These are phyloP conservation scores for Lapara coniferarum DNA, from an alignment of 2,888 invertebrate species.

Conservation along the genomic window DNA sequence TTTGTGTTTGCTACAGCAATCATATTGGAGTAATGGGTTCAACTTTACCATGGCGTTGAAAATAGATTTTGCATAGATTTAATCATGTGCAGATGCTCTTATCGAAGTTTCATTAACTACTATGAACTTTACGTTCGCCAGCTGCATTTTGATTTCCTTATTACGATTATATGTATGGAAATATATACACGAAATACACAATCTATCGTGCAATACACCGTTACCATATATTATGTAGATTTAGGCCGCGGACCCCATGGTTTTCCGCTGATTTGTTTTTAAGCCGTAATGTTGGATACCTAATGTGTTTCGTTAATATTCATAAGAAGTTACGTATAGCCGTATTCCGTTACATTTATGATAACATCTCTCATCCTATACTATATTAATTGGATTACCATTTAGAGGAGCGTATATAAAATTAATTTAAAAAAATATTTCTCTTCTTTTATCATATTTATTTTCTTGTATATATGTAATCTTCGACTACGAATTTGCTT, in stretches of 20 bases:
- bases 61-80: too few species aligned
- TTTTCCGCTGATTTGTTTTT: constrained; percentile 25
- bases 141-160: background rate
- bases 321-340: constrained; percentile 7
- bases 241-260: background rate
- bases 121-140: background rate
- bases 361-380: background rate
- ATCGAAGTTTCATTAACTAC: background rate
- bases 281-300: constrained; percentile 15
- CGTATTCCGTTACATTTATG: constrained; percentile 9
- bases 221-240: constrained; percentile 3
- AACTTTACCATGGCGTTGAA: too few species aligned
- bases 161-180: background rate
- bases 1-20: too few species aligned
- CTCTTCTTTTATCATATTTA: background rate
- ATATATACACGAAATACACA: background rate
- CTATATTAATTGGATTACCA: too few species aligned
- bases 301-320: constrained; percentile 27
- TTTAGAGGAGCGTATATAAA: background rate
- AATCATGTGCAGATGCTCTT: too few species aligned
- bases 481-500: background rate
- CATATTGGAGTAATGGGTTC: too few species aligned
- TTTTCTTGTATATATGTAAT: background rate
- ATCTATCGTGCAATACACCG: background rate
- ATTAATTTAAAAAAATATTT: background rate